These are phyloP conservation scores for Trinectes maculatus DNA, from an alignment of 2,113 vertebrate genomes.

Conservation along the genomic window DNA sequence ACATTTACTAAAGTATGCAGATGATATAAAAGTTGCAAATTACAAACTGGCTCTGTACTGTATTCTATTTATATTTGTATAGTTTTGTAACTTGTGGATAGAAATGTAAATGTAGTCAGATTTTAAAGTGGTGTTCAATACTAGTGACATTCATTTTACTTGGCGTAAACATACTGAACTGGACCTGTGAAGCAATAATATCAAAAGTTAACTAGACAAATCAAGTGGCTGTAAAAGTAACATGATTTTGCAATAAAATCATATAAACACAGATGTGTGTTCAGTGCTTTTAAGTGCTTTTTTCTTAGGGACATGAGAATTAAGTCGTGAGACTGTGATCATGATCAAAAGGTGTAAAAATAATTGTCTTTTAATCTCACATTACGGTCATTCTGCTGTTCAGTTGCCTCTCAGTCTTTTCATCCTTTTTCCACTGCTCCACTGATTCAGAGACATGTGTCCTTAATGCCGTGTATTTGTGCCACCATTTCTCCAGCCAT, in stretches of 20 bases:
- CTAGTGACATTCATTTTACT: neutral
- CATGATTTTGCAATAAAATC: conserved; percentile 1
- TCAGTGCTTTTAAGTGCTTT: conserved; percentile 61
- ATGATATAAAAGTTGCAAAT: conserved; percentile 52
- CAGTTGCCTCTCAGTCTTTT: neutral
- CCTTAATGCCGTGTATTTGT: conserved; percentile 8
- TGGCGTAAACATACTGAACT: neutral
- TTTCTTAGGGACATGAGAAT: conserved; percentile 32
- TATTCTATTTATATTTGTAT: neutral
- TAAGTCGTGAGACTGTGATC: conserved; percentile 45
- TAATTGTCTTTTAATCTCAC: conserved; percentile 61
- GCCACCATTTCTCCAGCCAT: neutral
- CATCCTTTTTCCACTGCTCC: conserved; percentile 1
- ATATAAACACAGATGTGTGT: conserved; percentile 29
- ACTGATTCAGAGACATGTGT: conserved; percentile 17
- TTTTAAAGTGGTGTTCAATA: neutral
- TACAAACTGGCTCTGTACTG: conserved; percentile 16
- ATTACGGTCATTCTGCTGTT: conserved; percentile 13
- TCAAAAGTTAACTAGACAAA: neutral
- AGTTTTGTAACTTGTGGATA: conserved; percentile 1
- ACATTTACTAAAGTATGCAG: conserved; percentile 43
- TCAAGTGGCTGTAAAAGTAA: conserved; percentile 19
- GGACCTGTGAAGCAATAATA: neutral
- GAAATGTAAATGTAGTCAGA: neutral
- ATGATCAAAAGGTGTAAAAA: conserved; percentile 66